Percentiles rank a stretch among this genome's conserved stretches.
These are phyloP conservation scores for Pararge aegeria DNA, from an alignment of 1,140 invertebrate species.

Conservation along the genomic window DNA sequence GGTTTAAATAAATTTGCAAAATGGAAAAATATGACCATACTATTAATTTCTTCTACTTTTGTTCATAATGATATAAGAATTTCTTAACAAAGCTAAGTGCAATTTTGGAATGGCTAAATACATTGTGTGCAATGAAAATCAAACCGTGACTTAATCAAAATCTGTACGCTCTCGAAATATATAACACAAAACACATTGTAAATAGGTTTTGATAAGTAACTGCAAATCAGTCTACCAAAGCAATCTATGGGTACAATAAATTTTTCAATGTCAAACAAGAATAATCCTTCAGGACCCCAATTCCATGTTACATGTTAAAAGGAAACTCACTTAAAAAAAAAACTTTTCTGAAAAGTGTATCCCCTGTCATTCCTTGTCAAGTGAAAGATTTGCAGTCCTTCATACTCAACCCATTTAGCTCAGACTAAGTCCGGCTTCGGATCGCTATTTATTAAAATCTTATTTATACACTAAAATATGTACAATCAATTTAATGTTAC, in stretches of 20 bases:
- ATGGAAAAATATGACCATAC: too few species aligned
- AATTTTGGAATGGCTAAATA: slow-evolving; percentile 18
- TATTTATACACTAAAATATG: slow-evolving; percentile 34
- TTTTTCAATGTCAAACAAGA: too few species aligned
- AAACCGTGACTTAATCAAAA: not conserved
- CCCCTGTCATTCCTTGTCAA: too few species aligned
- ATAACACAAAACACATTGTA: not conserved
- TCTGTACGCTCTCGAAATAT: not conserved
- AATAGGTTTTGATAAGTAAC: not conserved
- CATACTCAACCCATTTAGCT: too few species aligned
- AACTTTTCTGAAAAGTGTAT: too few species aligned
- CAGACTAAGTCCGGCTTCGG: not conserved
- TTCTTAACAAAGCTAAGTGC: slow-evolving; percentile 1
- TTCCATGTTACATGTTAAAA: too few species aligned
- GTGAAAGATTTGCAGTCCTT: too few species aligned
- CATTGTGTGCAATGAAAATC: slow-evolving; percentile 12
- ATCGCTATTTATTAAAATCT: not conserved
- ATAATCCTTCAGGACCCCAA: too few species aligned
- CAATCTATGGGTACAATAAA: too few species aligned
- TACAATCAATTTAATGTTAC: slow-evolving; percentile 41
- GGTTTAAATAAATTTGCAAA: too few species aligned
- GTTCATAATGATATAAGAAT: not conserved
- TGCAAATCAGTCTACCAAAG: not conserved
- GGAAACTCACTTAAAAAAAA: too few species aligned
- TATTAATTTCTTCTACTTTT: too few species aligned